Evolutionary conservation across 2,113 vertebrate genomes (phyloP).

Genomic region (Hippocampus abdominalis): DNA sequence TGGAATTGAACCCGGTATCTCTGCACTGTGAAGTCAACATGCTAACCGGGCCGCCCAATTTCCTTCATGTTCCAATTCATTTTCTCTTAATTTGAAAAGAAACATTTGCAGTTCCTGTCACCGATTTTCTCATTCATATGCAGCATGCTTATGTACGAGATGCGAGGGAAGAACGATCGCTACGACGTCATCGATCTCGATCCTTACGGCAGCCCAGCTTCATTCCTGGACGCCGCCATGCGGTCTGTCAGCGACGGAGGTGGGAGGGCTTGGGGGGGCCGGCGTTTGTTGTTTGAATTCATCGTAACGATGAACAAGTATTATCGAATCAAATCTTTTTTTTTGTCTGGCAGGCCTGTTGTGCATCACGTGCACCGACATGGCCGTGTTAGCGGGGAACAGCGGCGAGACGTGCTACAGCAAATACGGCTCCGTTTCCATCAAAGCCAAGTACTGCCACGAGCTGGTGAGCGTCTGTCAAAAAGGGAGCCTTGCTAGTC

Average conservation of each 20-base stretch:
- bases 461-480: conserved; percentile 81
- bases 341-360: conserved; percentile 74
- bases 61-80: no score
- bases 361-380: conserved; percentile 90
- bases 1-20: no score
- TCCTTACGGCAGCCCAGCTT: conserved; percentile 85
- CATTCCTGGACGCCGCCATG: conserved; percentile 85
- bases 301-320: not conserved
- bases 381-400: conserved; percentile 90
- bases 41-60: no score
- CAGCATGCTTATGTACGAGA: conserved; percentile 84
- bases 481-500: not conserved
- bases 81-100: no score
- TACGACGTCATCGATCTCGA: conserved; percentile 92
- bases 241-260: conserved; percentile 88
- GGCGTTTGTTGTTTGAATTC: not conserved
- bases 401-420: conserved; percentile 87
- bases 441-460: conserved; percentile 89
- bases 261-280: conserved; percentile 42
- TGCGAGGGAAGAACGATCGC: conserved; percentile 68
- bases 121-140: not conserved
- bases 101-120: no score
- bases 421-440: conserved; percentile 87
- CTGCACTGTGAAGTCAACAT: no score
- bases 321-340: not conserved